Evolutionary conservation across 1,140 invertebrate species (phyloP).

Genomic region (Drosophila quadrilineata): DNA sequence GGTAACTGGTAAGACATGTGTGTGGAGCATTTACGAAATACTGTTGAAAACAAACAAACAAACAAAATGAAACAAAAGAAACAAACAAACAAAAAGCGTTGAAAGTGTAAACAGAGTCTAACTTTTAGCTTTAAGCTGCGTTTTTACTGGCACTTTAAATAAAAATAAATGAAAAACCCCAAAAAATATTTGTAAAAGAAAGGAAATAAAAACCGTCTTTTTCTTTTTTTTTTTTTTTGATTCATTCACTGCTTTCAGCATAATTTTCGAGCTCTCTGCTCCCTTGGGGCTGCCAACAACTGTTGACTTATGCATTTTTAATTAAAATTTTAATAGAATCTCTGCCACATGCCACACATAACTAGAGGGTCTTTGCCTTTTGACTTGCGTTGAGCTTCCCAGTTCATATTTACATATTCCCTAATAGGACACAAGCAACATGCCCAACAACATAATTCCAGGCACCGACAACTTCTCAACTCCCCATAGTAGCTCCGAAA

Average conservation of each 20-base stretch:
- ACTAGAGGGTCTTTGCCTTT: not conserved
- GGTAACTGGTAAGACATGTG: conserved; percentile 30
- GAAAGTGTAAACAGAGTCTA: conserved; percentile 80
- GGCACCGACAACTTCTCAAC: too few relatives aligned
- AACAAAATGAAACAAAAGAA: too few relatives aligned
- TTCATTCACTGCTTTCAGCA: not conserved
- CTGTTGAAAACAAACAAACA: conserved; percentile 66
- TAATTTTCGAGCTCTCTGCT: not conserved
- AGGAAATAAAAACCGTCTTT: not conserved
- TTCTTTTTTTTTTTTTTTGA: not conserved
- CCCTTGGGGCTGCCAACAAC: not conserved
- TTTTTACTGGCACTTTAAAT: conserved; percentile 81
- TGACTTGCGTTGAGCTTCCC: too few relatives aligned
- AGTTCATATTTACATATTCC: too few relatives aligned
- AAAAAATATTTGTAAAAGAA: conserved; percentile 75
- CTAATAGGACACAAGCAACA: too few relatives aligned
- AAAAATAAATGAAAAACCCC: conserved; percentile 58
- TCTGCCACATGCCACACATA: conserved; percentile 10
- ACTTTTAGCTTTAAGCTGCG: conserved; percentile 80
- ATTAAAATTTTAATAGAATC: conserved; percentile 13
- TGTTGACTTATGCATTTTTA: conserved; percentile 13
- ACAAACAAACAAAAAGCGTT: conserved; percentile 67
- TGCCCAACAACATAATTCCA: too few relatives aligned
- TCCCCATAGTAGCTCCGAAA: too few relatives aligned
- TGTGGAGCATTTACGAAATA: conserved; percentile 65